A percentile compares a stretch with the other conserved stretches of the same genome.
Conservation (phyloP, 2,797 vertebrate genomes). For the Heliangelus exortis region DNA sequence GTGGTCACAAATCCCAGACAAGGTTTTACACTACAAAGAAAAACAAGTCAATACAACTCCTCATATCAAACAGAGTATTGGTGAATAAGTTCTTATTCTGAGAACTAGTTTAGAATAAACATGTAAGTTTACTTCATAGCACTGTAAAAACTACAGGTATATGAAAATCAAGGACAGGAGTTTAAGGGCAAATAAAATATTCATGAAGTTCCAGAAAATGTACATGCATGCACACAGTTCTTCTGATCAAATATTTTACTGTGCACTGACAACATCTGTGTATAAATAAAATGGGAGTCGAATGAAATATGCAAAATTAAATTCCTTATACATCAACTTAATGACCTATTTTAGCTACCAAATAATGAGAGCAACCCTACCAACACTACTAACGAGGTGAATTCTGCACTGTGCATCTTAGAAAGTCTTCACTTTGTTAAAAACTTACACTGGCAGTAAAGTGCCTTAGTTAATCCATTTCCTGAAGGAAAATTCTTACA, state of each 20-base stretch:
- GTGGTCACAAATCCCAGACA: conserved; percentile 94
- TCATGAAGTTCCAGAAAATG: neutral
- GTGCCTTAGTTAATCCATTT: neutral
- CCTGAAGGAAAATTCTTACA: neutral
- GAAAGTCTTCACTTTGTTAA: neutral
- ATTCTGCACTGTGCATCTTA: neutral
- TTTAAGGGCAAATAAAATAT: neutral
- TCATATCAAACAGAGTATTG: neutral
- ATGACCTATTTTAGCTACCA: neutral
- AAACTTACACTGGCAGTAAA: neutral
- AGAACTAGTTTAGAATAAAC: neutral
- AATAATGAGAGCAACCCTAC: neutral
- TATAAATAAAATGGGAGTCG: neutral
- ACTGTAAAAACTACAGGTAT: neutral
- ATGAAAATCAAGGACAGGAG: neutral
- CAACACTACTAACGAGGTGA: neutral
- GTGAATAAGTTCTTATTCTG: neutral
- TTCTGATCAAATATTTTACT: neutral
- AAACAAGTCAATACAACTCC: conserved; percentile 1
- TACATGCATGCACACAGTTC: neutral
- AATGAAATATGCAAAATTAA: neutral
- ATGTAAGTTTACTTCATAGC: neutral
- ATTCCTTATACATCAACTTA: neutral
- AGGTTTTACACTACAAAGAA: conserved; percentile 88
- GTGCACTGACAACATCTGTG: neutral